These are phyloP conservation scores for Latrodectus hesperus DNA, from an alignment of 2,888 invertebrate species.

Conservation along the genomic window DNA sequence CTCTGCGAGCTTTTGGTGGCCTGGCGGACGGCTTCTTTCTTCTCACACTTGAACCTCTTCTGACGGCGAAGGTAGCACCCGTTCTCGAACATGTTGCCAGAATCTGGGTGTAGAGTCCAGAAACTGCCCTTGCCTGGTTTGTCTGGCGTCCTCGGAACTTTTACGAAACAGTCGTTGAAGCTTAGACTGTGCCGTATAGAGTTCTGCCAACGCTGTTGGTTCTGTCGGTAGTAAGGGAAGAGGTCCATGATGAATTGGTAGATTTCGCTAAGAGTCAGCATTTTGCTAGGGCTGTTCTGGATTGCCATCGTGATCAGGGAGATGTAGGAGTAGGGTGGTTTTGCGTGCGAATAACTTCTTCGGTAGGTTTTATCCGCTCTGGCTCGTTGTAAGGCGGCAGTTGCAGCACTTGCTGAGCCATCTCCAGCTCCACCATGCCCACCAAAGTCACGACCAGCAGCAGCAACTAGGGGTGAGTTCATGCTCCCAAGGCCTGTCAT, in stretches of 20 bases:
- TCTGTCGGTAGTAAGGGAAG: slow-evolving; percentile 98
- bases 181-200: slow-evolving; percentile 97
- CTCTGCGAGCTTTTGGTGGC: slow-evolving; percentile 45
- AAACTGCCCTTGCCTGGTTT: slow-evolving; percentile 99
- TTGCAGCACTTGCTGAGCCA: slow-evolving; percentile 56
- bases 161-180: slow-evolving; percentile 99
- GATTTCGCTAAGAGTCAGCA: slow-evolving; percentile 98
- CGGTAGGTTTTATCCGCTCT: slow-evolving; percentile 90
- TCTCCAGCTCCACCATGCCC: slow-evolving; percentile 42
- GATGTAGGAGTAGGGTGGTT: slow-evolving; percentile 99
- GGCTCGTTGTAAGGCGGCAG: slow-evolving; percentile 82
- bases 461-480: slow-evolving; percentile 38
- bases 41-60: slow-evolving; percentile 98
- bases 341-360: slow-evolving; percentile 95
- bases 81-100: slow-evolving; percentile 99
- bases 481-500: slow-evolving; percentile 60
- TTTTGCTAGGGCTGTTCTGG: slow-evolving; percentile 95
- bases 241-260: slow-evolving; percentile 99
- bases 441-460: slow-evolving; percentile 47
- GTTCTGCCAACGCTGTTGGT: slow-evolving; percentile 99
- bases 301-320: slow-evolving; percentile 99
- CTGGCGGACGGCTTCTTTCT: slow-evolving; percentile 79
- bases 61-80: slow-evolving; percentile 97
- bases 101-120: slow-evolving; percentile 98
- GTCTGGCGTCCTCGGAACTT: slow-evolving; percentile 92